phyloP scores from a whole-genome alignment of 2,797 vertebrate genomes.

The Margarornis squamiger region DNA sequence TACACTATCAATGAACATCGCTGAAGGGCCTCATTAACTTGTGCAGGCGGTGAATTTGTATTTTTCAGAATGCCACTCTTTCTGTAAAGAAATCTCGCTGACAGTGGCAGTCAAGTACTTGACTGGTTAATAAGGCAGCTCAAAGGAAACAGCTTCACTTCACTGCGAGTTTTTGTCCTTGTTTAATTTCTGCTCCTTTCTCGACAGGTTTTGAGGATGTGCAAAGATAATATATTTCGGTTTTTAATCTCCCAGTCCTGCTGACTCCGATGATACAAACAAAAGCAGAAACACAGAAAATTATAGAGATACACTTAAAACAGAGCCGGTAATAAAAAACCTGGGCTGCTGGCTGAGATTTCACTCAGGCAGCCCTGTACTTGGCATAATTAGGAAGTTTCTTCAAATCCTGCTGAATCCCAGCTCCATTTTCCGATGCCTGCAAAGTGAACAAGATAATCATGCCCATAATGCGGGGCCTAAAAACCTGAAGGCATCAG shows the following conservation, averaged over 20 bases:
- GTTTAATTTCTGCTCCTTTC: conserved; percentile 63
- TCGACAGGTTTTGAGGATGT: conserved; percentile 57
- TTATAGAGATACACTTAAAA: conserved; percentile 34
- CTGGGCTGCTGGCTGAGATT: conserved; percentile 34
- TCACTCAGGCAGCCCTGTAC: neutral
- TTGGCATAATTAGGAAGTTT: conserved; percentile 49
- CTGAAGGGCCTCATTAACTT: conserved; percentile 72
- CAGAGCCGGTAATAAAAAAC: conserved; percentile 29
- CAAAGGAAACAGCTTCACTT: conserved; percentile 69
- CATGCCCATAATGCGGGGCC: conserved; percentile 47
- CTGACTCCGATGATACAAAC: conserved; percentile 50
- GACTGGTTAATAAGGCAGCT: conserved; percentile 70
- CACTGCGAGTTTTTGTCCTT: conserved; percentile 56
- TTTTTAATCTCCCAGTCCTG: conserved; percentile 39
- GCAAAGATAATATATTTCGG: conserved; percentile 14
- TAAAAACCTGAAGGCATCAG: conserved; percentile 64
- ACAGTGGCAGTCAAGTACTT: conserved; percentile 68
- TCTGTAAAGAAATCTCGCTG: conserved; percentile 68
- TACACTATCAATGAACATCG: conserved; percentile 69
- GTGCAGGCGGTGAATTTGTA: conserved; percentile 68
- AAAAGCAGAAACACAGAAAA: conserved; percentile 63
- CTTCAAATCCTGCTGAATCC: conserved; percentile 42
- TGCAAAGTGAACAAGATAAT: conserved; percentile 66
- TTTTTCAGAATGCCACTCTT: conserved; percentile 70
- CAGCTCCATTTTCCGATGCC: conserved; percentile 1